Percentiles rank a stretch among this genome's conserved stretches.
Conservation (phyloP, 2,888 invertebrate genomes). For the Temnothorax ravouxi region DNA sequence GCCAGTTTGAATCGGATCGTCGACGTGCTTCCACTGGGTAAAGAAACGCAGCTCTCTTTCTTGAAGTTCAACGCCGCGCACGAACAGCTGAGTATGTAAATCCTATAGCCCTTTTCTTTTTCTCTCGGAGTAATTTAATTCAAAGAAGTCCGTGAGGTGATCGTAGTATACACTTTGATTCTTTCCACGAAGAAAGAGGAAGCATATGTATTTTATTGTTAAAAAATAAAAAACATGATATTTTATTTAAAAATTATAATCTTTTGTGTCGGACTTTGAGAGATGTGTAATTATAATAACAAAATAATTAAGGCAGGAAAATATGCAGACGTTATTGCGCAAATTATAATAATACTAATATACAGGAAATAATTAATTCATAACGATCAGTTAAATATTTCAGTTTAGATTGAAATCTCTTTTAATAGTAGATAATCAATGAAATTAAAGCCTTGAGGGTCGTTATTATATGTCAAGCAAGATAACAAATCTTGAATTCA, state of each 20-base stretch:
- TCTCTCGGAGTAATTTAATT: not conserved
- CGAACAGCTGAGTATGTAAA: slow-evolving; percentile 75
- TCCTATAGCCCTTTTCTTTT: not conserved
- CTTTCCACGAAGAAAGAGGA: not conserved
- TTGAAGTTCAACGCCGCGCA: slow-evolving; percentile 79
- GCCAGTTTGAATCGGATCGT: slow-evolving; percentile 78
- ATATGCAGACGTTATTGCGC: not conserved
- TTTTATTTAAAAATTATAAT: not conserved
- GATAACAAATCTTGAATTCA: not conserved
- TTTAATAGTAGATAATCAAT: not conserved
- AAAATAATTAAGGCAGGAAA: not conserved
- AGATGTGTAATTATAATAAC: not conserved
- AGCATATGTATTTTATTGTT: not conserved
- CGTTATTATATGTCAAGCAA: not conserved
- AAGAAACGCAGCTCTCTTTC: slow-evolving; percentile 59
- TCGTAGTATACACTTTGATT: not conserved
- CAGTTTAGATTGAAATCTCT: not conserved
- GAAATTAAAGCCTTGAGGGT: not conserved
- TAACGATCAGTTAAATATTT: not conserved
- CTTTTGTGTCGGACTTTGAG: not conserved
- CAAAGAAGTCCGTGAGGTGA: not conserved
- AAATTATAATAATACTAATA: not conserved
- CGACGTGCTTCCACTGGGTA: slow-evolving; percentile 74
- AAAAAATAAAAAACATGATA: not conserved
- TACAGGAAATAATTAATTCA: not conserved